Evolutionary conservation across 2,888 invertebrate species (phyloP).

Genomic region (Neelides folsomi): DNA sequence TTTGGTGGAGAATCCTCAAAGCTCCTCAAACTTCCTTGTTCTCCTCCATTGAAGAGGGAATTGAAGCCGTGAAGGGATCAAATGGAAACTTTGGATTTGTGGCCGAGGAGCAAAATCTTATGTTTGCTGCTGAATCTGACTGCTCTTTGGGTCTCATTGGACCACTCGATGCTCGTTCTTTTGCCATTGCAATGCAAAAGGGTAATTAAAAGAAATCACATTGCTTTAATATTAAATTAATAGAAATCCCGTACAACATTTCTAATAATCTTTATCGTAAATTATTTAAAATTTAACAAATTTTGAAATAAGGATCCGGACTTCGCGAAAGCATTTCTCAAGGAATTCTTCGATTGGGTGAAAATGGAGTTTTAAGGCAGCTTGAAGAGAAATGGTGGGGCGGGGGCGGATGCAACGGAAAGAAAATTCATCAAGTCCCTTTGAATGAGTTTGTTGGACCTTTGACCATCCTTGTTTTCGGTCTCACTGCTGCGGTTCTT

Average conservation of each 20-base stretch:
- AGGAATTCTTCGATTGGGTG: conserved; percentile 24
- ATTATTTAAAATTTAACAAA: not conserved
- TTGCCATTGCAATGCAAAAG: conserved; percentile 26
- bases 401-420: conserved; percentile 13
- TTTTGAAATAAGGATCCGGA: conserved; percentile 15
- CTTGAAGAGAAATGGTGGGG: conserved; percentile 30
- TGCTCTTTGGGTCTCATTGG: conserved; percentile 22
- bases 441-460: conserved; percentile 30
- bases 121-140: conserved; percentile 22
- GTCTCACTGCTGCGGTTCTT: conserved; percentile 25
- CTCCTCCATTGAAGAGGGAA: conserved; percentile 11
- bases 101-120: conserved; percentile 25
- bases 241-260: not conserved
- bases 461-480: conserved; percentile 23
- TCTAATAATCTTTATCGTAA: not conserved
- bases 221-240: not conserved
- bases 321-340: conserved; percentile 27
- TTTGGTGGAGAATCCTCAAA: conserved; percentile 31
- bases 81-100: conserved; percentile 28
- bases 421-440: conserved; percentile 24
- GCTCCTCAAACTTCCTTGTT: conserved; percentile 16
- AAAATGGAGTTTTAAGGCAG: conserved; percentile 27
- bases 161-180: conserved; percentile 20
- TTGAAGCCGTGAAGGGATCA: conserved; percentile 20
- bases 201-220: conserved; percentile 11